Percentiles rank a stretch among this genome's conserved stretches.
Evolutionary conservation across 2,797 vertebrate species (phyloP).

Genomic region (Macropodus opercularis): DNA sequence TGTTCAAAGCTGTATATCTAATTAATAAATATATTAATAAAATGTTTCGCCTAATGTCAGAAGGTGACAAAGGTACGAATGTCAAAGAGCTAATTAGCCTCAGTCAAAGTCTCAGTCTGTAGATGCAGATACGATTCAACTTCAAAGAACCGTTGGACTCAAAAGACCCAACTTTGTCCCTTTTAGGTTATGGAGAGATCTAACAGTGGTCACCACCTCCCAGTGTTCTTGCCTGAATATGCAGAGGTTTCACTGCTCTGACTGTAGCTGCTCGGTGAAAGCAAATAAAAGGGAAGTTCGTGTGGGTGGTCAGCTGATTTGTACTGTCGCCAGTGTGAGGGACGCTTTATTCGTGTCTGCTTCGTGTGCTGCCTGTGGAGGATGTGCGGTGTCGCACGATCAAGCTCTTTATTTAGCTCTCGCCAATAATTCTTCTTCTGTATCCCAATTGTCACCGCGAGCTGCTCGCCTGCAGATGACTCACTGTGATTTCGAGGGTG

Average conservation of each 20-base stretch:
- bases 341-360: conserved; percentile 1
- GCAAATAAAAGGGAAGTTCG: background rate
- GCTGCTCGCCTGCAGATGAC: conserved; percentile 43
- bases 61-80: conserved; percentile 44
- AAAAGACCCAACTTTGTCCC: conserved; percentile 12
- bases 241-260: background rate
- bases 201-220: conserved; percentile 14
- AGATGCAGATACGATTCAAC: conserved; percentile 39
- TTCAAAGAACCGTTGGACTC: conserved; percentile 46
- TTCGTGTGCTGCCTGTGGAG: conserved; percentile 5
- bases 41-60: conserved; percentile 26
- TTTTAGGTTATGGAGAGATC: conserved; percentile 36
- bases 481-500: conserved; percentile 50
- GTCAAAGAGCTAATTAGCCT: conserved; percentile 61
- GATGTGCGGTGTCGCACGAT: conserved; percentile 31
- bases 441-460: conserved; percentile 23
- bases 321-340: background rate
- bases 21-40: too few relatives aligned
- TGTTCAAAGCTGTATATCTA: conserved; percentile 38
- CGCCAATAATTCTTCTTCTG: conserved; percentile 29
- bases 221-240: background rate
- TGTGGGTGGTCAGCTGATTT: conserved; percentile 16
- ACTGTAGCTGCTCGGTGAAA: background rate
- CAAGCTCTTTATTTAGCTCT: conserved; percentile 43
- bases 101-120: conserved; percentile 23